phyloP scores from a whole-genome alignment of 2,888 invertebrate species.

The Choristoneura rosaceana region DNA sequence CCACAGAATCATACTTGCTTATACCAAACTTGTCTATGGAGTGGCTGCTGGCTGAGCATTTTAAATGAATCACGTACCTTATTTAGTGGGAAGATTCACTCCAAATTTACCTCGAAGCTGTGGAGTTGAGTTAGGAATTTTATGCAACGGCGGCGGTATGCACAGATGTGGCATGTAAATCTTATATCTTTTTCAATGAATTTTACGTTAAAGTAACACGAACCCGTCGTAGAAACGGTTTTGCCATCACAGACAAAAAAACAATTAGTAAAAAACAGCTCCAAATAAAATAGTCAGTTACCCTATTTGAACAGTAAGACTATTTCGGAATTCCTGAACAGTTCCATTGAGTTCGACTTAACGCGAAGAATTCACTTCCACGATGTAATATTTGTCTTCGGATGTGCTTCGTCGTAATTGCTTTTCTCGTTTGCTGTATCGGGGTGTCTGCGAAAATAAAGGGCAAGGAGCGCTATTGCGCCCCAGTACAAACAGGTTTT shows the following conservation, averaged over 20 bases:
- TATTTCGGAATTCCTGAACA: neutral
- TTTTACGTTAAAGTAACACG: neutral
- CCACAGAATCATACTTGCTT: neutral
- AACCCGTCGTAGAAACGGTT: too few relatives aligned
- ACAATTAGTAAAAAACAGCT: neutral
- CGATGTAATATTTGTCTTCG: conserved; percentile 32
- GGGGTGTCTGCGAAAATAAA: conserved; percentile 28
- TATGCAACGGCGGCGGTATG: neutral
- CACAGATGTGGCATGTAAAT: neutral
- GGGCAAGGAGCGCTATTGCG: conserved; percentile 29
- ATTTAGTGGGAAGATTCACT: conserved; percentile 30
- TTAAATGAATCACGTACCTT: conserved; percentile 32
- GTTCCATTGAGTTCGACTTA: conserved; percentile 11
- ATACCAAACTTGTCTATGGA: conserved; percentile 3
- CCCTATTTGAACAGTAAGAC: neutral
- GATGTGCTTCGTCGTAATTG: conserved; percentile 34
- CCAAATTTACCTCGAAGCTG: conserved; percentile 14
- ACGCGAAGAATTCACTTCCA: conserved; percentile 18
- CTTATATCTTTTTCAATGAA: neutral
- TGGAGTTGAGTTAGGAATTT: conserved; percentile 19
- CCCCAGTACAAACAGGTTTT: conserved; percentile 30
- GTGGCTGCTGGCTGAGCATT: conserved; percentile 4
- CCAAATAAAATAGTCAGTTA: neutral
- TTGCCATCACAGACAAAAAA: neutral
- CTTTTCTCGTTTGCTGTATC: conserved; percentile 30